phyloP scores from a whole-genome alignment of 2,888 invertebrate species.

The Chrysotoxum bicinctum region DNA sequence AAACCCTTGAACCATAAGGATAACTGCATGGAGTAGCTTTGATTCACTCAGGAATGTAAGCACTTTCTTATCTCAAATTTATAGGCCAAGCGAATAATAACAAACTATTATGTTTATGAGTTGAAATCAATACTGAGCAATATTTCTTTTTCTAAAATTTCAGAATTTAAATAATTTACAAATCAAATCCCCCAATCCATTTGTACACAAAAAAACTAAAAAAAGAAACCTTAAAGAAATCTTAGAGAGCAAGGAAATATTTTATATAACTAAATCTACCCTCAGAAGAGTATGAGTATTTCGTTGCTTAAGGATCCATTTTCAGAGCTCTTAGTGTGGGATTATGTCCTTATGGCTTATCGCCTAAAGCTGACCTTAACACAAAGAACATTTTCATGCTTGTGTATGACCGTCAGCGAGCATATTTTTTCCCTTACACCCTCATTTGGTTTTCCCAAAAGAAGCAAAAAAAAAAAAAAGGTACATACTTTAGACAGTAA shows the following conservation, averaged over 20 bases:
- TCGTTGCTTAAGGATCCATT: conserved; percentile 21
- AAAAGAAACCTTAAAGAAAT: not conserved
- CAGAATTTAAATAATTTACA: too few species aligned
- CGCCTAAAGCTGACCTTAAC: conserved; percentile 37
- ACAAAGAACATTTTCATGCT: conserved; percentile 13
- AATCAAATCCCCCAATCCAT: not conserved
- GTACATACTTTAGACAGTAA: conserved; percentile 28
- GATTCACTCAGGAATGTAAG: too few species aligned
- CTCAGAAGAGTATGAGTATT: not conserved
- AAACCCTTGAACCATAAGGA: too few species aligned
- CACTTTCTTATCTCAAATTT: too few species aligned
- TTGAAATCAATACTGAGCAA: too few species aligned
- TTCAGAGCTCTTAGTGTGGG: conserved; percentile 25
- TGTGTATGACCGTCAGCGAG: conserved; percentile 1
- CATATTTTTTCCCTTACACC: conserved; percentile 10
- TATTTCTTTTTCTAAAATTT: too few species aligned
- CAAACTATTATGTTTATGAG: too few species aligned
- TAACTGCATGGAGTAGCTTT: too few species aligned
- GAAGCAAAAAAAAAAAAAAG: not conserved
- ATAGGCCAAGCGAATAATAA: too few species aligned
- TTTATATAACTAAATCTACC: not conserved
- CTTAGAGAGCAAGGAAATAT: not conserved
- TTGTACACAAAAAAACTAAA: not conserved
- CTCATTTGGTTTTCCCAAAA: conserved; percentile 23
- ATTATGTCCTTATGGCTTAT: conserved; percentile 60